Conservation (phyloP, 2,888 invertebrate genomes). For the Leptodirus hochenwartii region DNA sequence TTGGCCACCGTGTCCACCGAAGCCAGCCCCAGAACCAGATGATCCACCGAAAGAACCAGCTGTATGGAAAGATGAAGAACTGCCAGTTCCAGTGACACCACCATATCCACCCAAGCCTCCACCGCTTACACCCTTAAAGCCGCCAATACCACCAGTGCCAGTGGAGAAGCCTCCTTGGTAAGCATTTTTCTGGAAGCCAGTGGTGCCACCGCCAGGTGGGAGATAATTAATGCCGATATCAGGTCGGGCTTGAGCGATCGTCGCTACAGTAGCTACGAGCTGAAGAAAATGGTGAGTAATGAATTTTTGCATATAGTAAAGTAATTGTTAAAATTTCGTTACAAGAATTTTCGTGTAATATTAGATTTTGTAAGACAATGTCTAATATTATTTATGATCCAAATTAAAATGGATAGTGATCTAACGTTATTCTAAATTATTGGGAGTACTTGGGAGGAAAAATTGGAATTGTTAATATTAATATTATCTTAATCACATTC, state of each 20-base stretch:
- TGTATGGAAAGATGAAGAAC: no score
- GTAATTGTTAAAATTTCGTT: background rate
- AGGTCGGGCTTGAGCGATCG: slow-evolving; percentile 35
- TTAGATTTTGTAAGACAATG: no score
- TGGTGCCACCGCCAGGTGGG: slow-evolving; percentile 11
- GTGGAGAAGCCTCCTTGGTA: background rate
- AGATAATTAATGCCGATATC: slow-evolving; percentile 32
- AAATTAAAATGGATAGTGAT: no score
- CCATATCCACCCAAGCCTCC: slow-evolving; percentile 6
- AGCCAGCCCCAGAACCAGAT: slow-evolving; percentile 5
- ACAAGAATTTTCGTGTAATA: no score
- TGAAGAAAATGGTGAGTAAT: slow-evolving; percentile 9
- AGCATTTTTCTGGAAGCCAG: background rate
- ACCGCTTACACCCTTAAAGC: slow-evolving; percentile 3
- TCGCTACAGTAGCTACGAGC: slow-evolving; percentile 23
- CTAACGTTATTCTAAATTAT: no score
- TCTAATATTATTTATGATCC: no score
- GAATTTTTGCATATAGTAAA: slow-evolving; percentile 1
- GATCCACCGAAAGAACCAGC: background rate
- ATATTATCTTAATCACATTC: no score
- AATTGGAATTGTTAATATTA: no score
- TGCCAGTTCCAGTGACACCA: no score
- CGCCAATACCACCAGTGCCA: slow-evolving; percentile 7
- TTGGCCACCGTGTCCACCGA: slow-evolving; percentile 5
- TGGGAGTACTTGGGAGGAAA: no score